Percentiles rank a stretch among this genome's conserved stretches.
phyloP scores from a whole-genome alignment of 2,797 vertebrate genomes.

The Margarornis squamiger region DNA sequence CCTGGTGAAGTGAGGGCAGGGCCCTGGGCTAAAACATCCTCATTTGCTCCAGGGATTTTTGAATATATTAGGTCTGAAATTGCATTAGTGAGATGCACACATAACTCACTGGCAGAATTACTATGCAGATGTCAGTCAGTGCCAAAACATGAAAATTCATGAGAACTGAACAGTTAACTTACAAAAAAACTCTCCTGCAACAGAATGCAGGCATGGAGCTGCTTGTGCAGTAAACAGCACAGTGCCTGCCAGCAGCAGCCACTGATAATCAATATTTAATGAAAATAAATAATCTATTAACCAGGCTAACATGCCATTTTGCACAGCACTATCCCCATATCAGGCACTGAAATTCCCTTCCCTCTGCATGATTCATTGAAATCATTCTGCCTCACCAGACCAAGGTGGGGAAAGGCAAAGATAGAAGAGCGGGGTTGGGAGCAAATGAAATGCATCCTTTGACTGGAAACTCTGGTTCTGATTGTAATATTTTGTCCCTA shows the following conservation, averaged over 20 bases:
- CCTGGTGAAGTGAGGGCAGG: not conserved
- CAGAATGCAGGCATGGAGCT: not conserved
- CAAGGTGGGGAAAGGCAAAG: not conserved
- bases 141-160: slow-evolving; percentile 37
- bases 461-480: not conserved
- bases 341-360: not conserved
- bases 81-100: not conserved
- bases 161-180: not conserved
- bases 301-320: not conserved
- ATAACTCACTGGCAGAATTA: not conserved
- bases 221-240: not conserved
- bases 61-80: not conserved
- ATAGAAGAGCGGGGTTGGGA: not conserved
- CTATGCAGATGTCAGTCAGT: slow-evolving; percentile 18
- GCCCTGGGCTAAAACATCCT: not conserved
- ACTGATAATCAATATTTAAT: slow-evolving; percentile 43
- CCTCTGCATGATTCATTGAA: not conserved
- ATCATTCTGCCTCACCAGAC: not conserved
- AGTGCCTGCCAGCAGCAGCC: not conserved
- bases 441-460: not conserved
- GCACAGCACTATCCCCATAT: not conserved
- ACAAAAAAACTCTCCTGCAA: not conserved
- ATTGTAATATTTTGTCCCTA: slow-evolving; percentile 12
- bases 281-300: slow-evolving; percentile 44
- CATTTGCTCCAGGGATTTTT: not conserved